phyloP scores from a whole-genome alignment of 2,113 vertebrate genomes.

The Passerina amoena region DNA sequence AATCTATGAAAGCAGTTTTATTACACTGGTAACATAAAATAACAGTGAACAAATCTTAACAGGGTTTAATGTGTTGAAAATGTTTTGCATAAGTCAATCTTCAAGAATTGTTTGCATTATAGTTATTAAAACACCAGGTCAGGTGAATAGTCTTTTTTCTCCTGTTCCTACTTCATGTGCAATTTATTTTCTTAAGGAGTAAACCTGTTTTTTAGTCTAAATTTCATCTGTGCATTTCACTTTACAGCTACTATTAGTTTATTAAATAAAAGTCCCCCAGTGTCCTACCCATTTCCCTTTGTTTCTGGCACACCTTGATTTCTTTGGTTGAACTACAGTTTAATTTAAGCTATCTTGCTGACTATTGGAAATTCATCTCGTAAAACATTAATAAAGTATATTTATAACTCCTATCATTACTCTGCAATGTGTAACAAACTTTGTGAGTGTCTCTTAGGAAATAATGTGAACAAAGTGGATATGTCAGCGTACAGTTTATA shows the following conservation, averaged over 20 bases:
- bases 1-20: neutral
- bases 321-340: conserved; percentile 18
- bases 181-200: neutral
- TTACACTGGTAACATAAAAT: neutral
- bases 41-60: neutral
- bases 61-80: neutral
- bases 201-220: neutral
- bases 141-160: neutral
- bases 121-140: neutral
- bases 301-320: neutral
- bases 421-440: conserved; percentile 4
- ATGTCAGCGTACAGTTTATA: neutral
- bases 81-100: neutral
- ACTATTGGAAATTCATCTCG: neutral
- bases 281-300: neutral
- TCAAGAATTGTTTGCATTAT: neutral
- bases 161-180: neutral
- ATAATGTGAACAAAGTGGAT: conserved; percentile 15
- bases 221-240: neutral
- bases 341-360: neutral
- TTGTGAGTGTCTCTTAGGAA: conserved; percentile 31
- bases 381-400: conserved; percentile 27
- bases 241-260: neutral
- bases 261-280: neutral
- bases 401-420: neutral